These are phyloP conservation scores for Gymnoscopelus braueri DNA, from an alignment of 2,797 vertebrate genomes.

Conservation along the genomic window DNA sequence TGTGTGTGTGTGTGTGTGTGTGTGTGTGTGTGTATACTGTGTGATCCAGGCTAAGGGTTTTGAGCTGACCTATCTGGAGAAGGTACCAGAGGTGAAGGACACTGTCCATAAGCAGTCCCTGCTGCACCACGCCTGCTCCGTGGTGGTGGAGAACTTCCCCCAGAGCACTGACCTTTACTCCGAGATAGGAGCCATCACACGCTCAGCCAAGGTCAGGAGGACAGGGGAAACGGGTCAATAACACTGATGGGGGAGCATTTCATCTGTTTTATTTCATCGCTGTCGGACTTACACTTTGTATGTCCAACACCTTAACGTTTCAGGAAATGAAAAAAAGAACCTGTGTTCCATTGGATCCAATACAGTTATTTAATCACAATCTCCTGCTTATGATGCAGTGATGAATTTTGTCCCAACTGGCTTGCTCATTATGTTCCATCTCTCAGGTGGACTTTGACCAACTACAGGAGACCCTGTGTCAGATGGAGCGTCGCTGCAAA, in stretches of 20 bases:
- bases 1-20: background rate
- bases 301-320: too few relatives aligned
- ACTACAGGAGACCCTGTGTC: constrained; percentile 92
- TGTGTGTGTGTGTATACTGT: constrained; percentile 10
- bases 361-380: too few relatives aligned
- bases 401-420: too few relatives aligned
- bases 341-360: too few relatives aligned
- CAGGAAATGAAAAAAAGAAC: too few relatives aligned
- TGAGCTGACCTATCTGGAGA: constrained; percentile 94
- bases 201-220: constrained; percentile 89
- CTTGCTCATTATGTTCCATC: background rate
- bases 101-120: constrained; percentile 95
- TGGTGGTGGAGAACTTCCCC: constrained; percentile 92
- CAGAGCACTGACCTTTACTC: constrained; percentile 95
- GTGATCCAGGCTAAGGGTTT: constrained; percentile 90
- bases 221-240: background rate
- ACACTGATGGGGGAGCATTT: too few relatives aligned
- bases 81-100: constrained; percentile 96
- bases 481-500: constrained; percentile 94
- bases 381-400: background rate
- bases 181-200: constrained; percentile 92
- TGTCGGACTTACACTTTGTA: too few relatives aligned
- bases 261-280: too few relatives aligned
- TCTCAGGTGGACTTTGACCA: constrained; percentile 94
- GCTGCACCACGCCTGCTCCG: constrained; percentile 91